phyloP scores from a whole-genome alignment of 2,797 vertebrate genomes.

The Sorex maritimensis region DNA sequence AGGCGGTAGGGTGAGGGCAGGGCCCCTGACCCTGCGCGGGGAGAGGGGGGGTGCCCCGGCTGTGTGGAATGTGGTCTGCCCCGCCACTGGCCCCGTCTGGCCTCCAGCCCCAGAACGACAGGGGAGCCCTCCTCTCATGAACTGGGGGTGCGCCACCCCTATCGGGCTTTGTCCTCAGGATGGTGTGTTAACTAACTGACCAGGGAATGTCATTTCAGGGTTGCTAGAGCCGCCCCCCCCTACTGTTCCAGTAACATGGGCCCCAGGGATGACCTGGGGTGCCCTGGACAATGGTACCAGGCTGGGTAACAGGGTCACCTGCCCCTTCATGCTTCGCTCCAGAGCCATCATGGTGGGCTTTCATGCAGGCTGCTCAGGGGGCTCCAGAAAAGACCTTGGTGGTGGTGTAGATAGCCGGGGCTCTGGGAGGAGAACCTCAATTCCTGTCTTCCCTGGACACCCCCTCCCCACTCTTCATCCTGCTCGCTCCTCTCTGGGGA shows the following conservation, averaged over 20 bases:
- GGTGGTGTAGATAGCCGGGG: background rate
- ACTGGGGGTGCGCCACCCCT: background rate
- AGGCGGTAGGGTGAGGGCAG: slow-evolving; percentile 54
- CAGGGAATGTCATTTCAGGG: too few species aligned
- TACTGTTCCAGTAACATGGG: accelerated
- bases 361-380: background rate
- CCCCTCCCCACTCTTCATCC: accelerated
- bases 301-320: background rate
- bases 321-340: background rate
- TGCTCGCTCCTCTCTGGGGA: background rate
- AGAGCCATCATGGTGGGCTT: accelerated
- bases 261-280: background rate
- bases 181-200: background rate
- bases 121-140: background rate
- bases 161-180: background rate
- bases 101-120: background rate
- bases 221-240: background rate
- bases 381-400: background rate
- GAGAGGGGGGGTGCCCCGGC: accelerated
- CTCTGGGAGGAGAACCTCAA: background rate
- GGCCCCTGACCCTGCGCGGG: slow-evolving; percentile 63
- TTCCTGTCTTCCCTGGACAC: background rate
- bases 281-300: too few species aligned
- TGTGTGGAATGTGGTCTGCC: accelerated
- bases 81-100: background rate